Evolutionary conservation across 1,140 invertebrate genomes (phyloP).

Genomic region (Sarcophaga bullata): DNA sequence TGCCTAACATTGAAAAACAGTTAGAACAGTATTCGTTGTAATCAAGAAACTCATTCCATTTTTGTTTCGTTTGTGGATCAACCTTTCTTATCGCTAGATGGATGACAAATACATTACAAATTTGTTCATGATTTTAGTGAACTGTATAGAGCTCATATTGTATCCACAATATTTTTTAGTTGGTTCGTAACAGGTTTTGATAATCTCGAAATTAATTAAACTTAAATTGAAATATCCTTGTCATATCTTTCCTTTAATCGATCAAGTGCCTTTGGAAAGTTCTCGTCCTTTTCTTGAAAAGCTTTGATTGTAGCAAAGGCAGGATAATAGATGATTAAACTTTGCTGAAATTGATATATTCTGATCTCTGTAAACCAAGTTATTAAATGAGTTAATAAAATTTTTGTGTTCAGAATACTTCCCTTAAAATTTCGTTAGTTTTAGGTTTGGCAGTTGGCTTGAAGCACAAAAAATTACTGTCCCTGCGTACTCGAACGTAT

Average conservation of each 20-base stretch:
- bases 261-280: conserved; percentile 21
- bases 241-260: conserved; percentile 41
- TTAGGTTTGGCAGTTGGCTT: not conserved
- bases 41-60: conserved; percentile 29
- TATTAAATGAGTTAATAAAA: conserved; percentile 37
- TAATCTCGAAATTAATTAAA: too few relatives aligned
- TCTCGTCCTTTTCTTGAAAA: conserved; percentile 43
- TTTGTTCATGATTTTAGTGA: conserved; percentile 15
- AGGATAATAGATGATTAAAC: conserved; percentile 42
- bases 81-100: conserved; percentile 15
- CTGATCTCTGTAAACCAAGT: conserved; percentile 22
- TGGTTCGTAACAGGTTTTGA: not conserved
- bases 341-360: conserved; percentile 24
- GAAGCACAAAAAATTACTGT: not conserved
- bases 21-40: not conserved
- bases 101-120: conserved; percentile 28
- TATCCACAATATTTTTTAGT: conserved; percentile 30
- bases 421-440: conserved; percentile 38
- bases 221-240: conserved; percentile 37
- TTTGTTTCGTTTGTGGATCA: not conserved
- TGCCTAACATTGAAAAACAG: conserved; percentile 15
- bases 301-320: conserved; percentile 23
- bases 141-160: conserved; percentile 17
- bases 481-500: not conserved
- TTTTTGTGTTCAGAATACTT: conserved; percentile 43